A percentile compares a stretch with the other conserved stretches of the same genome.
Evolutionary conservation across 2,113 vertebrate species (phyloP).

Genomic region (Chloropsis hardwickii): DNA sequence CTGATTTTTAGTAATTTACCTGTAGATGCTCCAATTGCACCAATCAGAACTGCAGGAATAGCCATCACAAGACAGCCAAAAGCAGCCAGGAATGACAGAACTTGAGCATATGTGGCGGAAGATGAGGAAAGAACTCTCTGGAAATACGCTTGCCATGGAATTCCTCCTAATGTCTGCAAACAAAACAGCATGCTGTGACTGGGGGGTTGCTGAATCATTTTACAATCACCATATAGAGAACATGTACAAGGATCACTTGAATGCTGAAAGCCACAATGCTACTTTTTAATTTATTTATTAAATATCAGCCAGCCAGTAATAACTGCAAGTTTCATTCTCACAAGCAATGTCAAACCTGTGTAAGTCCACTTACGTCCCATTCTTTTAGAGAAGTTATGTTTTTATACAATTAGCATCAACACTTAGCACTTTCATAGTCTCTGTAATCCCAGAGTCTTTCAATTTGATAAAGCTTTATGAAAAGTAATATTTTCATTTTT

Average conservation of each 20-base stretch:
- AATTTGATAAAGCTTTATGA: neutral
- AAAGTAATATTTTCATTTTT: neutral
- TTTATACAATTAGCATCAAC: neutral
- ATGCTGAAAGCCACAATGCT: neutral
- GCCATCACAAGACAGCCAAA: conserved; percentile 96
- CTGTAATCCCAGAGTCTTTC: neutral
- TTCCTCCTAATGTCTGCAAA: conserved; percentile 90
- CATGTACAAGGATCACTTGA: neutral
- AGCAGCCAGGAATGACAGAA: conserved; percentile 93
- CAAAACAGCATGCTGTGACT: neutral
- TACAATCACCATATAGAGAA: neutral
- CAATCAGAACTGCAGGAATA: conserved; percentile 89
- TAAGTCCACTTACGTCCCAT: neutral
- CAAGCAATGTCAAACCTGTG: neutral
- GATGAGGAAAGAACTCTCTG: conserved; percentile 96
- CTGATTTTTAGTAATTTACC: conserved; percentile 69
- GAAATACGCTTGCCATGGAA: conserved; percentile 98
- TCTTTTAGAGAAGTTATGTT: neutral
- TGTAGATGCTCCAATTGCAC: conserved; percentile 94
- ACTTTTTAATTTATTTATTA: neutral
- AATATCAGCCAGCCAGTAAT: neutral
- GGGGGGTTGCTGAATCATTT: neutral
- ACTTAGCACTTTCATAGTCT: neutral
- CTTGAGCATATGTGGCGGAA: conserved; percentile 94
- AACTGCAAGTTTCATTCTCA: neutral